phyloP scores from a whole-genome alignment of 92 coral and sea anemone species.

The Galaxea fascicularis region DNA sequence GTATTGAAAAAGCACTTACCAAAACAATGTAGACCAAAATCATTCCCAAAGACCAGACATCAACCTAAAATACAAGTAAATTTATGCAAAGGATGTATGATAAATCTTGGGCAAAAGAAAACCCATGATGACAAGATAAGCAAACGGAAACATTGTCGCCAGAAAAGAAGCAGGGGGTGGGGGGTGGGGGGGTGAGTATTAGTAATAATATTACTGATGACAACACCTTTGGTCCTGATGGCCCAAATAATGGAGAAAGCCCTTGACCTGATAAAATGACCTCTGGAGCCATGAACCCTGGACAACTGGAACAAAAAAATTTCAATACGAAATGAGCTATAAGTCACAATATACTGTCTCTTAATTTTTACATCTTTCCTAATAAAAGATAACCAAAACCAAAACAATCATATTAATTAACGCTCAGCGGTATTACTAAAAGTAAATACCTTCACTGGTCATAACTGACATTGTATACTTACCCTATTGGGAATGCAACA shows the following conservation, averaged over 20 bases:
- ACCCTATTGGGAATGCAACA: constrained; percentile 97
- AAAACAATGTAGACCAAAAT: constrained; percentile 77
- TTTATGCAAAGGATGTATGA: no score
- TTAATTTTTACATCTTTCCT: no score
- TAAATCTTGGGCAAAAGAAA: no score
- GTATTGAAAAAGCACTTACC: constrained; percentile 54
- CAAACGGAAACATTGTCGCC: no score
- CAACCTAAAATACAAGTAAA: constrained; percentile 63
- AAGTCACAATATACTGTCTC: no score
- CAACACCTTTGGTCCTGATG: constrained; percentile 91
- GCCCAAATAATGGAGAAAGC: constrained; percentile 82
- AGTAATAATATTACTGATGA: not conserved
- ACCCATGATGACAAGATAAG: no score
- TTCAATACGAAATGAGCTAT: no score
- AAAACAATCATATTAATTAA: no score
- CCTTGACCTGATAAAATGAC: constrained; percentile 85
- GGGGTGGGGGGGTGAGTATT: no score
- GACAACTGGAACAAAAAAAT: constrained; percentile 66
- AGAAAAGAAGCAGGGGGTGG: no score
- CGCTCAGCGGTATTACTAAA: not conserved
- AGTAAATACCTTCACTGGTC: not conserved
- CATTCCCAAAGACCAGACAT: constrained; percentile 98
- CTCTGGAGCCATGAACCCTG: constrained; percentile 95
- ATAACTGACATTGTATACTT: constrained; percentile 20
- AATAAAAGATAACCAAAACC: no score